phyloP scores from a whole-genome alignment of 2,888 invertebrate genomes.

The Epinotia demarniana region DNA sequence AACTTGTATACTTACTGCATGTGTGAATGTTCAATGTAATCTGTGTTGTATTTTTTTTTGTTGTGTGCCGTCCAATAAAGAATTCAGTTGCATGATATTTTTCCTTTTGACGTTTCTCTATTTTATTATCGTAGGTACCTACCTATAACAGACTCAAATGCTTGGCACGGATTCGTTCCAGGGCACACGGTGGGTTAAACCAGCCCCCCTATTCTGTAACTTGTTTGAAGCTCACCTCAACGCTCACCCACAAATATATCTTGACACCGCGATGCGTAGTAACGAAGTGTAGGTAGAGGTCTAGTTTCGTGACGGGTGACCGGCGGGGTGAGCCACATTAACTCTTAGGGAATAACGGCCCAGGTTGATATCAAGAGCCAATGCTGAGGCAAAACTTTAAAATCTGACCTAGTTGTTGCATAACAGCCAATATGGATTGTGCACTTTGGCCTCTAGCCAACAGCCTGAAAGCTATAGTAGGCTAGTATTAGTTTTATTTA shows the following conservation, averaged over 20 bases:
- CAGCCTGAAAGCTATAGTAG: neutral
- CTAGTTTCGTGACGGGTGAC: too few relatives aligned
- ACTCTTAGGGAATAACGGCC: too few relatives aligned
- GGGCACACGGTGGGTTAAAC: neutral
- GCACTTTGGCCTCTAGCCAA: constrained; percentile 19
- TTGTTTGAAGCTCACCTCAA: too few relatives aligned
- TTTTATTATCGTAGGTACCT: too few relatives aligned
- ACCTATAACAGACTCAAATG: neutral
- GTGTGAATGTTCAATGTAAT: neutral
- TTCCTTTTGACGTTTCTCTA: neutral
- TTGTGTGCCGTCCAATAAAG: neutral
- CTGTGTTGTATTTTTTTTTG: neutral
- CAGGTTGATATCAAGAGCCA: neutral
- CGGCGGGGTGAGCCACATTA: too few relatives aligned
- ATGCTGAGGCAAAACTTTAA: neutral
- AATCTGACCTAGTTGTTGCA: constrained; percentile 56
- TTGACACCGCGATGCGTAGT: too few relatives aligned
- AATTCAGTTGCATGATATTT: neutral
- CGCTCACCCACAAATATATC: too few relatives aligned
- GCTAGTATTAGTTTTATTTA: neutral
- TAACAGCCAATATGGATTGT: constrained; percentile 33
- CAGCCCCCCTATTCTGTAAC: too few relatives aligned
- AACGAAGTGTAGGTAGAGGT: too few relatives aligned
- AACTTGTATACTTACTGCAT: too few relatives aligned
- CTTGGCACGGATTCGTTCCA: neutral